Base-by-base conservation (phyloP, 2,888 invertebrate species). In the Leucania comma region DNA sequence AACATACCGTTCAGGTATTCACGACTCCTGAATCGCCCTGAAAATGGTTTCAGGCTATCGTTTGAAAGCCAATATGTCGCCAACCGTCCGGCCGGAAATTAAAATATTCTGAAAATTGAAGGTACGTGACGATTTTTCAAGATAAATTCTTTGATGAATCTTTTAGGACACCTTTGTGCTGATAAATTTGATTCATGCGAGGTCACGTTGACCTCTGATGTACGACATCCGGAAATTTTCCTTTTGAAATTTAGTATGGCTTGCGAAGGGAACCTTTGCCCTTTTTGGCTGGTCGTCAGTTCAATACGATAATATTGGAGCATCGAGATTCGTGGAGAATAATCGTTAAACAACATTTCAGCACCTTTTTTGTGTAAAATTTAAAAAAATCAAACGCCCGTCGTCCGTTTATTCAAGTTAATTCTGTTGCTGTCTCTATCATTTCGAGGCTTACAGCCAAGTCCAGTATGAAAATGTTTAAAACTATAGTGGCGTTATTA, bases 11-110 rank as follows among this genome's bases (percentile, higher is more conserved):
- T 61, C n/a, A 78, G 42, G 24, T 63, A 62, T 68, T 59, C 60
- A 42, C 54, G 26, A 50, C 26, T 51, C 56, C 38, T 56, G 59
- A 68, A 59, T 38, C 42, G 20, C 50, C 32, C 51, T 50, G 57
- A 64, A 78, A 78, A 71, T 54, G 63, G 20, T 73, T 71, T 57
- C 56, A 63, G 65, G 54, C 56, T 60, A 38, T 66, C 72, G 79
- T 72, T 58, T 72, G 71, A 83, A 80, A 75, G 63, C 65, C 83
- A 83, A 84, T 83, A 83, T 79, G 84, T 81, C 83, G 72, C 71
- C 42, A 61, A 64, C 69, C 68, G 78, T 73, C 76, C 72, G 68
- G 38, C 82, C 89, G 89, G 89, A 89, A 88, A 89, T 89, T 89
- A 88, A 89, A 88, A 87, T 87, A 83, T 83, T 86, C 82, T 74